Conservation (phyloP, 2,888 invertebrate species). For the Caenorhabditis becei region DNA sequence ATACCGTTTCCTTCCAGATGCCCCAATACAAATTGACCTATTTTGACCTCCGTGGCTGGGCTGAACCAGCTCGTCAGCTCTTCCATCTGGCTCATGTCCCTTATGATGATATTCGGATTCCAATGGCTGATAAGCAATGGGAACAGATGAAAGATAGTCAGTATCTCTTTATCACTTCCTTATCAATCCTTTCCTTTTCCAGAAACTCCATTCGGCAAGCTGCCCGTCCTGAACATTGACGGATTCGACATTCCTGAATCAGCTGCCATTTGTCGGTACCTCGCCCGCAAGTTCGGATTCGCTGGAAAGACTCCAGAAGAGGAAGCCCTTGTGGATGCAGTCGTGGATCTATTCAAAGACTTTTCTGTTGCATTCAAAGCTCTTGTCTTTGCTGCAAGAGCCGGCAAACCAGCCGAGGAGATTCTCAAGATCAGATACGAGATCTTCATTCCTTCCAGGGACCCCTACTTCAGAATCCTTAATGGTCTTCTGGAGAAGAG, state of each 20-base stretch:
- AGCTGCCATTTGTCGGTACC: conserved; percentile 35
- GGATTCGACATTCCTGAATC: conserved; percentile 54
- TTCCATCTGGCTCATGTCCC: conserved; percentile 42
- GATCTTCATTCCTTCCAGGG: conserved; percentile 24
- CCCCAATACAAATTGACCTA: conserved; percentile 62
- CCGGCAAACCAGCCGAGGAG: conserved; percentile 35
- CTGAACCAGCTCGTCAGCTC: conserved; percentile 58
- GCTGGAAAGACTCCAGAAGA: conserved; percentile 53
- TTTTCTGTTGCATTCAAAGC: conserved; percentile 18
- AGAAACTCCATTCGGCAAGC: conserved; percentile 37
- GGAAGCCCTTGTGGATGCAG: conserved; percentile 55
- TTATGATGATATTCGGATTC: conserved; percentile 48
- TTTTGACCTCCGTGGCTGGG: conserved; percentile 60
- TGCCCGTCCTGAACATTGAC: conserved; percentile 42
- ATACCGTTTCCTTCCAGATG: conserved; percentile 24
- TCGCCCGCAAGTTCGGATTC: conserved; percentile 51
- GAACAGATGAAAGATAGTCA: conserved; percentile 25
- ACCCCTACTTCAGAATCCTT: conserved; percentile 37
- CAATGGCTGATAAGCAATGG: conserved; percentile 23
- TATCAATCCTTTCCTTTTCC: neutral
- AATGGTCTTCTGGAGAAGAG: conserved; percentile 38
- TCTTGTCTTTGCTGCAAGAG: conserved; percentile 14
- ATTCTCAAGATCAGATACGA: conserved; percentile 37
- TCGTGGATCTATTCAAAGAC: conserved; percentile 57
- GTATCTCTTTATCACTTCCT: neutral